phyloP scores from a whole-genome alignment of 92 coral and sea anemone species.

The Umimayanthus kanabou region DNA sequence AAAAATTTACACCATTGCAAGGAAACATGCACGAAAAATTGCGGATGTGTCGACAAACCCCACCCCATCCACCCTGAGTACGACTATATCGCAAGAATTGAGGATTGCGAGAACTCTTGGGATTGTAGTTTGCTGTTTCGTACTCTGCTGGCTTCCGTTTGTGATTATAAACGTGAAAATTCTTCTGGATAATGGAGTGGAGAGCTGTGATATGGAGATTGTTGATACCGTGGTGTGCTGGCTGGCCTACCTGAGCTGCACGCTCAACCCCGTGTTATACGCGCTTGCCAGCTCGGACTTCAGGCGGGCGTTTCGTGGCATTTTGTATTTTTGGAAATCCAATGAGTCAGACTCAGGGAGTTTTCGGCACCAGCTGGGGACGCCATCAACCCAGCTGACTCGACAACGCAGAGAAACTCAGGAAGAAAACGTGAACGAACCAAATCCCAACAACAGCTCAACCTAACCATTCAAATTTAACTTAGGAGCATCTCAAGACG shows the following conservation, averaged over 20 bases:
- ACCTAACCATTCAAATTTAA: not conserved
- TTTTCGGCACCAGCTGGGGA: not conserved
- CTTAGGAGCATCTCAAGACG: too few relatives aligned
- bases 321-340: constrained; percentile 34
- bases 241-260: constrained; percentile 75
- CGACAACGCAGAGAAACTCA: not conserved
- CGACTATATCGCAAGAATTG: constrained; percentile 73
- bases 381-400: constrained; percentile 18
- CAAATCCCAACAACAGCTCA: not conserved
- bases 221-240: constrained; percentile 77
- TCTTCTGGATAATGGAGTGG: constrained; percentile 61
- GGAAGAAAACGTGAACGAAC: not conserved
- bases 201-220: constrained; percentile 66
- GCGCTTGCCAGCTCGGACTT: constrained; percentile 66
- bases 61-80: constrained; percentile 34
- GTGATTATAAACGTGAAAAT: constrained; percentile 70
- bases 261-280: constrained; percentile 69
- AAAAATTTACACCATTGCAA: constrained; percentile 78
- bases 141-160: constrained; percentile 89
- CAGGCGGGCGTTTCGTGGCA: constrained; percentile 69
- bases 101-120: constrained; percentile 82
- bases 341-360: not conserved
- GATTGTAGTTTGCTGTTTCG: constrained; percentile 75
- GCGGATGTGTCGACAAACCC: constrained; percentile 42
- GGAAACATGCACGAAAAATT: constrained; percentile 71